Evolutionary conservation across 2,888 invertebrate genomes (phyloP).

Genomic region (Meta bourneti): DNA sequence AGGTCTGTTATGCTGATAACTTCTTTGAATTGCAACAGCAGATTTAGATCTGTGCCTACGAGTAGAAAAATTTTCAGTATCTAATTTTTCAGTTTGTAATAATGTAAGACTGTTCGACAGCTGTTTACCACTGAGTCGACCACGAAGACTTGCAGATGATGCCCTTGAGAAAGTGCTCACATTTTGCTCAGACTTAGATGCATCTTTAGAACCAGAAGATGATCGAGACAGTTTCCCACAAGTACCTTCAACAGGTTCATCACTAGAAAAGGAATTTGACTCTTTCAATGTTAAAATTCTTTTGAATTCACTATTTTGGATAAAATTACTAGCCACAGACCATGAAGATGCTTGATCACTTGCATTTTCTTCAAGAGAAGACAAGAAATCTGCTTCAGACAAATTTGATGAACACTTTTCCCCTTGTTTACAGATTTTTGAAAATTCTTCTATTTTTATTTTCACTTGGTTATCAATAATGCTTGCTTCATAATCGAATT

Average conservation of each 20-base stretch:
- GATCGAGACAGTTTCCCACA: slow-evolving; percentile 62
- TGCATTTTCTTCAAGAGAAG: slow-evolving; percentile 53
- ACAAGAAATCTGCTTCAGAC: slow-evolving; percentile 57
- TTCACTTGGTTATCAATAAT: slow-evolving; percentile 54
- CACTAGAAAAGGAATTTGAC: slow-evolving; percentile 73
- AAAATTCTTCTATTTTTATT: slow-evolving; percentile 48
- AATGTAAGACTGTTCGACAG: slow-evolving; percentile 68
- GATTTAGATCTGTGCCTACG: slow-evolving; percentile 71
- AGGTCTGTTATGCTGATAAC: slow-evolving; percentile 42
- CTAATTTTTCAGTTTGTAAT: slow-evolving; percentile 59
- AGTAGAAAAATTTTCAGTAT: slow-evolving; percentile 54
- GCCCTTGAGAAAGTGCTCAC: slow-evolving; percentile 38
- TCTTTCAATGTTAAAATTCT: slow-evolving; percentile 63
- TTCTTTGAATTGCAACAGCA: slow-evolving; percentile 66
- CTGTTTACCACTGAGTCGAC: slow-evolving; percentile 65
- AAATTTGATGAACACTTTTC: slow-evolving; percentile 31
- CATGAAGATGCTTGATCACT: slow-evolving; percentile 54
- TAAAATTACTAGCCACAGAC: slow-evolving; percentile 56
- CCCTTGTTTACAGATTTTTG: slow-evolving; percentile 44
- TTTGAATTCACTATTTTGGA: slow-evolving; percentile 62
- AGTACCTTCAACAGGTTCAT: slow-evolving; percentile 56
- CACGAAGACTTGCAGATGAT: slow-evolving; percentile 50
- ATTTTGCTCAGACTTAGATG: slow-evolving; percentile 62
- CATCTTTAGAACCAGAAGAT: slow-evolving; percentile 72
- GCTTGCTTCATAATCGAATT: slow-evolving; percentile 61